Base-by-base conservation (phyloP, 1,140 invertebrate genomes). In the Drosophila baimaii region DNA sequence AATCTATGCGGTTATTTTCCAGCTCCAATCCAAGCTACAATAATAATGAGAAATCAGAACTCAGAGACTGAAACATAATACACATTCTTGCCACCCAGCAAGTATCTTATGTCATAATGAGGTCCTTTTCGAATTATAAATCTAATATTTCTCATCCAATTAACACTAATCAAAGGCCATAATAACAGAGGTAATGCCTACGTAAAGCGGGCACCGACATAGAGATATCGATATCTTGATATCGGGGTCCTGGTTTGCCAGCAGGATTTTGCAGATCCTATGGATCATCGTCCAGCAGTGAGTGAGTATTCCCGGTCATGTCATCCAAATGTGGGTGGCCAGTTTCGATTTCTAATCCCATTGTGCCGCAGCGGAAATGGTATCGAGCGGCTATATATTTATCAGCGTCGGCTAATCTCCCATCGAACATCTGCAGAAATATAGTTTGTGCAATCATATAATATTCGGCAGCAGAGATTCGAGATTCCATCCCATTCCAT, bases 381-480 rank as follows among this genome's bases (percentile, higher is more conserved):
- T 55, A 77, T 77, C 56, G 56, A 51, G n/a, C 62, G 9, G 21
- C 44, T 54, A 63, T 74, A 51, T 35, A n/a, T 75, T 31, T 56
- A 64, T 66, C 33, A 9, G 12, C 62, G 19, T 46, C 55, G 19
- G 54, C 55, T 77, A 69, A 77, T 77, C 74, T 77, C n/a, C 29
- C 63, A 56, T 59, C 63, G 35, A 77, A 77, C 74, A 77, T 69
- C 74, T 77, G 74, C 74, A 69, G 37, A 46, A 69, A 69, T 71
- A 47, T 65, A 21, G 61, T 49, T 27, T 41, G 54, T 57, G 65
- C 29, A 52, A 75, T 76, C 73, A 75, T 74, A 49, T 49, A 49
- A 77, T 77, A 29, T n/a, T 19, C 46, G 19, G 25, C 10, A 19
- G 15, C 6, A n/a, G 27, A 19, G 49, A 52, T 52, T 19, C 43